A percentile compares a stretch with the other conserved stretches of the same genome.
phyloP scores from a whole-genome alignment of 2,797 vertebrate species.

The Falco novaeseelandiae region DNA sequence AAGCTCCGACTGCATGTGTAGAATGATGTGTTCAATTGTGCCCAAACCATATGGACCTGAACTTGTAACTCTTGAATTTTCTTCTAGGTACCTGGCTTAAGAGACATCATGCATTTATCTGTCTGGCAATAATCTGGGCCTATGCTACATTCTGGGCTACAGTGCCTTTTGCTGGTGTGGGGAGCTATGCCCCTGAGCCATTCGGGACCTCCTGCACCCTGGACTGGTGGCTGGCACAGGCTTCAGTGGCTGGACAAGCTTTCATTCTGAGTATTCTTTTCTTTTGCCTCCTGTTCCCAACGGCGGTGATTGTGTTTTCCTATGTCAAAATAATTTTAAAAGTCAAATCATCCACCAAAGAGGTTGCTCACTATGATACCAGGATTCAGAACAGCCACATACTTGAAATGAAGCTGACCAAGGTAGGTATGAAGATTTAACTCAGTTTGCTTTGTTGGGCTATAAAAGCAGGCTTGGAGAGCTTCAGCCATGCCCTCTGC shows the following conservation, averaged over 20 bases:
- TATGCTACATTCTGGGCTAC: conserved; percentile 93
- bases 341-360: conserved; percentile 91
- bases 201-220: conserved; percentile 95
- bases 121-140: conserved; percentile 86
- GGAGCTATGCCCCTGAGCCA: conserved; percentile 90
- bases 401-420: conserved; percentile 94
- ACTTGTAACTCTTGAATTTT: background rate
- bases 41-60: background rate
- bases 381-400: conserved; percentile 86
- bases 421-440: conserved; percentile 75
- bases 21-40: accelerated
- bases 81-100: conserved; percentile 92
- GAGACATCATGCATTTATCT: conserved; percentile 87
- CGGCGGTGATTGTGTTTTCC: conserved; percentile 88
- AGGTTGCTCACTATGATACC: conserved; percentile 88
- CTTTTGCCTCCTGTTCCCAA: conserved; percentile 92
- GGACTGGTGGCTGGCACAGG: conserved; percentile 95
- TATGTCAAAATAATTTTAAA: conserved; percentile 93
- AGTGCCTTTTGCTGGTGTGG: conserved; percentile 91
- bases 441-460: background rate
- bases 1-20: background rate
- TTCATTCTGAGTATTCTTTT: conserved; percentile 92
- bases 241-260: conserved; percentile 86
- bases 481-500: background rate
- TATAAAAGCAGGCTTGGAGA: background rate